Evolutionary conservation across 2,888 invertebrate genomes (phyloP).

Genomic region (Troglohyphantes excavatus): DNA sequence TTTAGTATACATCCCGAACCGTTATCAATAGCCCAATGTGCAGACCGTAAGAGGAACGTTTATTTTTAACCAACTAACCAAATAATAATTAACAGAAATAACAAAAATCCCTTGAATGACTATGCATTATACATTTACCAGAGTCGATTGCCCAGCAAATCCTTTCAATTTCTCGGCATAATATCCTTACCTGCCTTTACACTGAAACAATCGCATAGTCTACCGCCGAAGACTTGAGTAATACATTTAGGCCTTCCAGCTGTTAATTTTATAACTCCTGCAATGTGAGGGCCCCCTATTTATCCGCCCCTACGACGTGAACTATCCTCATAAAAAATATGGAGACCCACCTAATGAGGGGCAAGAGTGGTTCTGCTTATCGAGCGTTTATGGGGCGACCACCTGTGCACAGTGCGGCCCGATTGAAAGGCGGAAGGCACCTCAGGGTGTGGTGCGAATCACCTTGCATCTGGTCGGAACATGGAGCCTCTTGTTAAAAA

Average conservation of each 20-base stretch:
- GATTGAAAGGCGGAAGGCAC: constrained; percentile 31
- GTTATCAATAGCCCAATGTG: too few species aligned
- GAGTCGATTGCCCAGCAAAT: too few species aligned
- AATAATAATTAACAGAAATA: too few species aligned
- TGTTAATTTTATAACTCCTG: constrained; percentile 9
- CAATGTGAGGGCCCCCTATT: neutral
- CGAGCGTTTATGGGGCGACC: constrained; percentile 49
- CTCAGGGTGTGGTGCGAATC: constrained; percentile 12
- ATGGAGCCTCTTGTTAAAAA: too few species aligned
- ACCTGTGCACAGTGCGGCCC: constrained; percentile 36
- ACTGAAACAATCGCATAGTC: too few species aligned
- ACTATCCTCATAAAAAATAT: constrained; percentile 20
- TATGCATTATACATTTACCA: too few species aligned
- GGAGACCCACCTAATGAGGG: neutral
- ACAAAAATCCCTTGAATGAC: too few species aligned
- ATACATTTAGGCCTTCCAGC: constrained; percentile 10
- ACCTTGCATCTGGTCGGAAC: constrained; percentile 2
- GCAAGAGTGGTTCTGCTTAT: neutral
- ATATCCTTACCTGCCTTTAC: too few species aligned
- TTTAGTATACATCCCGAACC: too few species aligned
- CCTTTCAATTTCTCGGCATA: too few species aligned
- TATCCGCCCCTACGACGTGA: neutral
- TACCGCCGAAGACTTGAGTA: neutral
- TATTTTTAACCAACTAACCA: too few species aligned
- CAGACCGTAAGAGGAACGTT: too few species aligned